A percentile compares a stretch with the other conserved stretches of the same genome.
Conservation (phyloP, 2,797 vertebrate genomes). For the Paedocypris micromegethes region DNA sequence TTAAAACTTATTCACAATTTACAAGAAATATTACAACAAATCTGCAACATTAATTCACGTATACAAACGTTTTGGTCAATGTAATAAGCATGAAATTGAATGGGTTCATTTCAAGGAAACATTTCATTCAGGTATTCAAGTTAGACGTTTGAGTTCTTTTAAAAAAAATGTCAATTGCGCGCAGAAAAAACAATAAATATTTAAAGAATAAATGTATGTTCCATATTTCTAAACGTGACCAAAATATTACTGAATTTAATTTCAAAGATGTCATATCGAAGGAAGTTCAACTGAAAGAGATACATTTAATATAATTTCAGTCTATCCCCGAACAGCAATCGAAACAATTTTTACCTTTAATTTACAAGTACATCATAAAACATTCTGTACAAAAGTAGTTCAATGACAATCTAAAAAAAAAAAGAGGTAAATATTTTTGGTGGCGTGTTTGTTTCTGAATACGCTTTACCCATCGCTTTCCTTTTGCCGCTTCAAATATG, state of each 20-base stretch:
- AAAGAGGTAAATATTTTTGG: conserved; percentile 65
- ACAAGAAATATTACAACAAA: conserved; percentile 83
- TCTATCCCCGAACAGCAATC: conserved; percentile 54
- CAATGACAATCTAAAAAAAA: conserved; percentile 49
- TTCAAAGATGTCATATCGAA: conserved; percentile 70
- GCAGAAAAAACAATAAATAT: conserved; percentile 42
- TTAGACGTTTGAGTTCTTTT: conserved; percentile 47
- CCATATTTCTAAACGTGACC: conserved; percentile 60
- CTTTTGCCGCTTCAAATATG: conserved; percentile 62
- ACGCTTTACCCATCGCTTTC: conserved; percentile 47
- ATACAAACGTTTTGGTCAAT: conserved; percentile 76
- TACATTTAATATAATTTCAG: conserved; percentile 56
- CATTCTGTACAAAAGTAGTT: conserved; percentile 68
- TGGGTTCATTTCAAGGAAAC: conserved; percentile 57
- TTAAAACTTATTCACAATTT: conserved; percentile 86
- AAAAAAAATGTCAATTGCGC: conserved; percentile 44
- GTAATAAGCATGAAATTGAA: conserved; percentile 65
- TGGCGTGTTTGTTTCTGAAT: conserved; percentile 53
- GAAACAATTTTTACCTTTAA: conserved; percentile 60
- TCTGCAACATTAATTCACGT: conserved; percentile 75
- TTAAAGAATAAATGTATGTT: conserved; percentile 44
- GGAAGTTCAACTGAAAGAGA: conserved; percentile 58
- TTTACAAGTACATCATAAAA: conserved; percentile 73
- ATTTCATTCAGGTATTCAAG: conserved; percentile 52
- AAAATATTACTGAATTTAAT: conserved; percentile 57